Conservation (phyloP, 2,797 vertebrate genomes). For the Cossypha dichroa region DNA sequence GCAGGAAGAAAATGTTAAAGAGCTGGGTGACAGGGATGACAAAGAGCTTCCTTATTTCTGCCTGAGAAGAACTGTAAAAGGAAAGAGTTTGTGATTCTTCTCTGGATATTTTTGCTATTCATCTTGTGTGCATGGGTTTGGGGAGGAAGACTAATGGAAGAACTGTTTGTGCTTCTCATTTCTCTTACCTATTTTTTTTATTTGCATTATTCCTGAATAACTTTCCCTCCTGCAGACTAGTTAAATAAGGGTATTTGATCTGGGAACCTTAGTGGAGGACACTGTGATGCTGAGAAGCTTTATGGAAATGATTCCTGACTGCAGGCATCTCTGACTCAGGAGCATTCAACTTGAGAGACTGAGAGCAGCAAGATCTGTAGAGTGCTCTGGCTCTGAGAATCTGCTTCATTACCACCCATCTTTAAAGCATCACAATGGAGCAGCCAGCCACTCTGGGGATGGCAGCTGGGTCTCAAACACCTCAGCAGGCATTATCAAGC, state of each 20-base stretch:
- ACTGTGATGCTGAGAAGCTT: not conserved
- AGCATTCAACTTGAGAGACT: not conserved
- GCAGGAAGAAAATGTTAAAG: conserved; percentile 37
- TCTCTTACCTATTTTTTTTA: not conserved
- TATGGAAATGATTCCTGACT: not conserved
- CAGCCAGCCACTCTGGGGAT: not conserved
- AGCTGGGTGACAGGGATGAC: not conserved
- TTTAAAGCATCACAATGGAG: not conserved
- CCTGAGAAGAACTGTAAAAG: not conserved
- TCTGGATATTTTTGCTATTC: not conserved
- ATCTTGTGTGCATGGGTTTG: not conserved
- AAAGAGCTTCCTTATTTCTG: not conserved
- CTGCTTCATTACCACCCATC: not conserved
- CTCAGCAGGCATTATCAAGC: not conserved
- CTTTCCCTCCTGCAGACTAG: not conserved
- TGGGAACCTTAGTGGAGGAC: not conserved
- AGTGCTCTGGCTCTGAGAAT: rapidly evolving
- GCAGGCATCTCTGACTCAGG: not conserved
- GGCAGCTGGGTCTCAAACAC: not conserved
- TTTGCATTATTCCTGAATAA: not conserved
- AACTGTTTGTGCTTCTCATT: not conserved
- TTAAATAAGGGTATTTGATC: not conserved
- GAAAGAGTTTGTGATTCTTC: not conserved
- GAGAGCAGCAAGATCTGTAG: not conserved
- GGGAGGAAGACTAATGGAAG: not conserved